Conservation (phyloP, 2,797 vertebrate species). For the Hydrophis major region DNA sequence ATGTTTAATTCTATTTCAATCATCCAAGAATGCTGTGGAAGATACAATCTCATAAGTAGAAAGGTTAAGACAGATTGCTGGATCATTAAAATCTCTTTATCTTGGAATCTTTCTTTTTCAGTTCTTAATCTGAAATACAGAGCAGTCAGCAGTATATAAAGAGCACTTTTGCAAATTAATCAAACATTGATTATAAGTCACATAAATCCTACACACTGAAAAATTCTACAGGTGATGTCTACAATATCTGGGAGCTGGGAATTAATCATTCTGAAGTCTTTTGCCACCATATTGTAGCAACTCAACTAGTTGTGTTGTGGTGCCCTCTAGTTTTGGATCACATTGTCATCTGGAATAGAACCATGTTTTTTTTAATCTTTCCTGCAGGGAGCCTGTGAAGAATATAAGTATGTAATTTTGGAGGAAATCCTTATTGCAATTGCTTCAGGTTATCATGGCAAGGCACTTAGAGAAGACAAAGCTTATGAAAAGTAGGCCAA, state of each 20-base stretch:
- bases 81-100: conserved; percentile 10
- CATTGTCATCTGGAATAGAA: not conserved
- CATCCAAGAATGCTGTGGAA: not conserved
- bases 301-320: not conserved
- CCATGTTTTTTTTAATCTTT: not conserved
- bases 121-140: conserved; percentile 42
- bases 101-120: conserved; percentile 24
- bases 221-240: conserved; percentile 20
- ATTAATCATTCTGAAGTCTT: conserved; percentile 8
- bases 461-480: not conserved
- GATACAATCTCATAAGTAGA: not conserved
- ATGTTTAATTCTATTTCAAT: not conserved
- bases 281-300: not conserved
- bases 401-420: not conserved
- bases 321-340: conserved; percentile 10
- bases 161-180: conserved; percentile 18
- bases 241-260: conserved; percentile 13
- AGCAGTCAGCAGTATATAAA: conserved; percentile 14
- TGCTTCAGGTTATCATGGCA: too few species aligned
- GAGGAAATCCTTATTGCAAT: not conserved
- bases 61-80: not conserved
- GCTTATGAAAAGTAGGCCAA: not conserved
- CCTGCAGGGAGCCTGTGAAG: not conserved
- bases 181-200: conserved; percentile 34
- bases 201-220: not conserved